These are phyloP conservation scores for Thermophis baileyi DNA, from an alignment of 2,113 vertebrate genomes.

Conservation along the genomic window DNA sequence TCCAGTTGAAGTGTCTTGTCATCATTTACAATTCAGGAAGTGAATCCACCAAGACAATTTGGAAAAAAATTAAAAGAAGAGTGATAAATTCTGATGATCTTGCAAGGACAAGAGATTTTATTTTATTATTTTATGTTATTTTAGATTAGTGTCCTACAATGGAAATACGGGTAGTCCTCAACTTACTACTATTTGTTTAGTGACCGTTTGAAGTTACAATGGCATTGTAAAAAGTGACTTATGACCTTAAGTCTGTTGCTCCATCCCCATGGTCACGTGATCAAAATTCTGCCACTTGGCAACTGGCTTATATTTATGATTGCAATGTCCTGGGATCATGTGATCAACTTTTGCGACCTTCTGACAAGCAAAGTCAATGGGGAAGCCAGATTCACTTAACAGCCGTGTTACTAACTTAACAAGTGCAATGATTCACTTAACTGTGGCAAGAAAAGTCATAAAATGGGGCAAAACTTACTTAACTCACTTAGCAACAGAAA, in stretches of 20 bases:
- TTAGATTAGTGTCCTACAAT: background rate
- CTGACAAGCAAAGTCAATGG: background rate
- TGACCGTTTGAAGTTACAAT: background rate
- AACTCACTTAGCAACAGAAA: background rate
- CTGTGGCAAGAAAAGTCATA: background rate
- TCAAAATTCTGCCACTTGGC: background rate
- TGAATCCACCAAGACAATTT: background rate
- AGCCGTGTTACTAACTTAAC: too few species aligned
- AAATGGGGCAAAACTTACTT: background rate
- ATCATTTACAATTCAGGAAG: slow-evolving; percentile 6
- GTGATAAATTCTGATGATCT: rapidly evolving
- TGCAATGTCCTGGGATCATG: background rate
- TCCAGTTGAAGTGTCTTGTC: background rate
- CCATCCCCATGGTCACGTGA: background rate
- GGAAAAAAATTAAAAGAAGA: slow-evolving; percentile 33
- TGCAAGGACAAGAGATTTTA: background rate
- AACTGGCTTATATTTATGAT: background rate
- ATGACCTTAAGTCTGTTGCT: background rate
- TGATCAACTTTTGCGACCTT: background rate
- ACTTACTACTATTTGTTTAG: background rate
- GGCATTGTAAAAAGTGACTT: background rate
- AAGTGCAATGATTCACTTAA: background rate
- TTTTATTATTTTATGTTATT: background rate
- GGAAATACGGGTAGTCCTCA: background rate
- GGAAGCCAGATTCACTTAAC: background rate